Evolutionary conservation across 2,113 vertebrate genomes (phyloP).

Genomic region (Cichladusa arquata): DNA sequence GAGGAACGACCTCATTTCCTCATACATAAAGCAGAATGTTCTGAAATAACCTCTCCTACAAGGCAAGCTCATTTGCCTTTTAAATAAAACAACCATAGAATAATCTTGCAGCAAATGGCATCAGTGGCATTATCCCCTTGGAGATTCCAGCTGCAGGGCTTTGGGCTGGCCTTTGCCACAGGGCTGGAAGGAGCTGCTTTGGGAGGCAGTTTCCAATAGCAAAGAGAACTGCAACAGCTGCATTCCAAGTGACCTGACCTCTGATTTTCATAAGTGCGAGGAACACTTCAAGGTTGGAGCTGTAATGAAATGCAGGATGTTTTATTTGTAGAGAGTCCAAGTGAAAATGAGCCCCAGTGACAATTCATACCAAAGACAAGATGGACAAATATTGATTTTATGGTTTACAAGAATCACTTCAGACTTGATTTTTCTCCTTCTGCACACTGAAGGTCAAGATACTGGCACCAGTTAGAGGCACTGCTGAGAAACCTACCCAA

Average conservation of each 20-base stretch:
- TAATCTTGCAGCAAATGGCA: background rate
- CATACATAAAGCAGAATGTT: background rate
- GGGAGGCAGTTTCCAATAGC: background rate
- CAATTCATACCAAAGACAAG: background rate
- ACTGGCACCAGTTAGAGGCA: background rate
- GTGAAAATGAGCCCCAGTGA: background rate
- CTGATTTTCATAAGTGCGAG: background rate
- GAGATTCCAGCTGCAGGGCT: background rate
- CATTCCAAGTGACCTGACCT: background rate
- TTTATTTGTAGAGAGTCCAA: background rate
- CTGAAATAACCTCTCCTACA: background rate
- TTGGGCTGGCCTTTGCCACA: background rate
- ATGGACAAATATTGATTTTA: background rate
- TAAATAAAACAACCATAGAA: background rate
- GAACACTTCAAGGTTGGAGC: background rate
- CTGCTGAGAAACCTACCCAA: background rate
- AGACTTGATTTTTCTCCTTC: background rate
- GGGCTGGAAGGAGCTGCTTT: background rate
- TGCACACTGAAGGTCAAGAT: background rate
- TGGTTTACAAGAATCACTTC: background rate
- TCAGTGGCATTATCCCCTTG: background rate
- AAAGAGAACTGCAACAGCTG: background rate
- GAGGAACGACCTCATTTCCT: background rate
- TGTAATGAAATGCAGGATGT: background rate
- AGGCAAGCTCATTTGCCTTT: constrained; percentile 2